A percentile compares a stretch with the other conserved stretches of the same genome.
These are phyloP conservation scores for Troilus luridus DNA, from an alignment of 2,888 invertebrate genomes.

Conservation along the genomic window DNA sequence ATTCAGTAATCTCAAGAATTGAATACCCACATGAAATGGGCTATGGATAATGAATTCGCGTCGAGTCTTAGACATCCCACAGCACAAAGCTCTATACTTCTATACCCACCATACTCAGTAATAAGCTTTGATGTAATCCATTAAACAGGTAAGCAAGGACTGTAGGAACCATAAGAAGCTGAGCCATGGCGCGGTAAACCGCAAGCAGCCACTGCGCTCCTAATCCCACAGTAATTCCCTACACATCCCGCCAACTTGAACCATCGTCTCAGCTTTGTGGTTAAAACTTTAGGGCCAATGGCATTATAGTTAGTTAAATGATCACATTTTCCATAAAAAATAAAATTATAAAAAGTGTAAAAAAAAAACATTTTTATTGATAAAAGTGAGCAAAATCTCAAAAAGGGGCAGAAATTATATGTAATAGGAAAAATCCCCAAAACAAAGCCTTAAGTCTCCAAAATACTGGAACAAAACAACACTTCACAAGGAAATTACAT, in stretches of 20 bases:
- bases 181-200: neutral
- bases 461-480: too few relatives aligned
- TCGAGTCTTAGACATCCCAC: neutral
- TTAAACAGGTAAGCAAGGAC: constrained; percentile 25
- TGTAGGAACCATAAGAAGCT: constrained; percentile 1
- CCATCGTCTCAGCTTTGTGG: neutral
- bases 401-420: too few relatives aligned
- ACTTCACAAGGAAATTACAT: too few relatives aligned
- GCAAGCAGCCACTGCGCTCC: neutral
- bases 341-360: too few relatives aligned
- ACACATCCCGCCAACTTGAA: neutral
- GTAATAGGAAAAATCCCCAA: too few relatives aligned
- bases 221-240: constrained; percentile 12
- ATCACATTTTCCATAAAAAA: neutral
- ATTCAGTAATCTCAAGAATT: neutral
- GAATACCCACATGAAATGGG: neutral
- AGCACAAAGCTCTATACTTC: neutral
- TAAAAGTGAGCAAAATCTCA: too few relatives aligned
- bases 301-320: neutral
- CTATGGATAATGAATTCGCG: neutral
- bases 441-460: too few relatives aligned
- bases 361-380: too few relatives aligned
- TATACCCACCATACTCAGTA: neutral
- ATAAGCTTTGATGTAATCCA: constrained; percentile 31
- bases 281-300: neutral